Evolutionary conservation across 2,113 vertebrate species (phyloP).

Genomic region (Salvelinus namaycush): DNA sequence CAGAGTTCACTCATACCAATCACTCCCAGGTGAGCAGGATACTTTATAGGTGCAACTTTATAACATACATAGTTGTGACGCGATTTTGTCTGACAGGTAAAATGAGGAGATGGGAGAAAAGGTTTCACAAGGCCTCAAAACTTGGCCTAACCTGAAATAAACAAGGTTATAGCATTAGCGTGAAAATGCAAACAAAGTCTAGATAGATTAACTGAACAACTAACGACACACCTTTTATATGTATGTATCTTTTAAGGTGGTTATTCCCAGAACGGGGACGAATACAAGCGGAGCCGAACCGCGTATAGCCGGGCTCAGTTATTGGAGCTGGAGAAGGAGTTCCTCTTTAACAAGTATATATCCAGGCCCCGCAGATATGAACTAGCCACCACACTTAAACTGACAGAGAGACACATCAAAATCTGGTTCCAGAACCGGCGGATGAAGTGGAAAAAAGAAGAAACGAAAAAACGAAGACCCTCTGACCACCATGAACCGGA

Average conservation of each 20-base stretch:
- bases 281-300: constrained; percentile 50
- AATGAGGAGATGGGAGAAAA: not conserved
- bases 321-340: constrained; percentile 62
- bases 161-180: not conserved
- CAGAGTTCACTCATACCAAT: constrained; percentile 36
- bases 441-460: constrained; percentile 66
- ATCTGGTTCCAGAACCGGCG: constrained; percentile 66
- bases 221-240: not conserved
- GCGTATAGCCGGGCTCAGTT: constrained; percentile 53
- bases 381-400: constrained; percentile 52
- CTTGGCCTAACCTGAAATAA: not conserved
- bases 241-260: constrained; percentile 23
- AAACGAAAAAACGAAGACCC: constrained; percentile 29
- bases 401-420: constrained; percentile 60
- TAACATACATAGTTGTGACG: not conserved
- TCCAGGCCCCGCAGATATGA: constrained; percentile 54
- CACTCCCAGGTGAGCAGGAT: constrained; percentile 39
- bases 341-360: constrained; percentile 59
- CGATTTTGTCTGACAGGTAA: no score
- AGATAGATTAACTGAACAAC: not conserved
- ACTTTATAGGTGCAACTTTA: not conserved
- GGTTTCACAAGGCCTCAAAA: not conserved
- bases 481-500: not conserved
- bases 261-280: constrained; percentile 34
- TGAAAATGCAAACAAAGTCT: not conserved